Evolutionary conservation across 1,140 invertebrate genomes (phyloP).

Genomic region (Sycophila sp.): DNA sequence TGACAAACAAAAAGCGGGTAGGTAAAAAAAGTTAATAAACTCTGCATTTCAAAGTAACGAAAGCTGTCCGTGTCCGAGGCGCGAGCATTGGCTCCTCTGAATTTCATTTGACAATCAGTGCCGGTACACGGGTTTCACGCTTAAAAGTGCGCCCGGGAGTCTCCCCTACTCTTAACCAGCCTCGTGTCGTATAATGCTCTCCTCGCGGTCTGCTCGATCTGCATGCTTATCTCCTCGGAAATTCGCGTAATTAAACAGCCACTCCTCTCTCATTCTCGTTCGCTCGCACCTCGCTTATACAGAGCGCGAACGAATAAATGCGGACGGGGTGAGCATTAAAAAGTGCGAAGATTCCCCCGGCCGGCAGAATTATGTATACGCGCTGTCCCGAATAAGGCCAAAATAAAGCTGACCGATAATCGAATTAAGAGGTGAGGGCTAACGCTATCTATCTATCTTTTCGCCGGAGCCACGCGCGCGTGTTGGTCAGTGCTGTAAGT

Average conservation of each 20-base stretch:
- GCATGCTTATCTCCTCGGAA: conserved; percentile 48
- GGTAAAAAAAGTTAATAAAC: not conserved
- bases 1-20: not conserved
- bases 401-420: conserved; percentile 34
- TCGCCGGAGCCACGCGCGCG: conserved; percentile 41
- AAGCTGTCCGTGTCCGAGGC: not conserved
- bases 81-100: conserved; percentile 14
- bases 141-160: conserved; percentile 14
- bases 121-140: conserved; percentile 10
- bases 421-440: conserved; percentile 51
- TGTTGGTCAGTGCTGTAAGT: conserved; percentile 55
- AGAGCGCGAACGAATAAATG: conserved; percentile 20
- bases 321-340: not conserved
- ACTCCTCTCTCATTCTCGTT: not conserved
- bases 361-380: conserved; percentile 24
- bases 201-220: conserved; percentile 35
- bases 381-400: conserved; percentile 21
- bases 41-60: conserved; percentile 20
- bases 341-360: conserved; percentile 10
- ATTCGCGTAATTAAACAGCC: conserved; percentile 50
- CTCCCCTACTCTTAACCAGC: conserved; percentile 4
- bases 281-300: not conserved
- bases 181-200: conserved; percentile 28
- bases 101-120: conserved; percentile 38
- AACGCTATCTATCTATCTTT: not conserved